phyloP scores from a whole-genome alignment of 2,888 invertebrate genomes.

The Malacosoma neustria region DNA sequence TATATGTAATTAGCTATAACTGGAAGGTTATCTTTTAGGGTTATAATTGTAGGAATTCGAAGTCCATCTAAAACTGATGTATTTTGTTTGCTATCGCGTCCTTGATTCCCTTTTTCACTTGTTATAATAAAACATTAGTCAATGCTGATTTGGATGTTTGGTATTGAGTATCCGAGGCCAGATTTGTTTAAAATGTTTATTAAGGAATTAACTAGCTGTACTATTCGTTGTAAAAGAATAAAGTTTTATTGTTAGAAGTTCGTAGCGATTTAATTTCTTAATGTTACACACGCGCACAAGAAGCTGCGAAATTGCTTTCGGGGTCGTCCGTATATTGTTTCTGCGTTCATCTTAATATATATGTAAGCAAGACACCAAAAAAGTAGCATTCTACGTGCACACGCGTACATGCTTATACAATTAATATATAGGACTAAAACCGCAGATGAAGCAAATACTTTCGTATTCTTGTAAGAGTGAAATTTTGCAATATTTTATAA shows the following conservation, averaged over 20 bases:
- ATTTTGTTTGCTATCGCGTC: neutral
- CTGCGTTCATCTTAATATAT: constrained; percentile 23
- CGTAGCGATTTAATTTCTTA: constrained; percentile 26
- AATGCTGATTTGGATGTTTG: no score
- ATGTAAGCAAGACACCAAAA: constrained; percentile 67
- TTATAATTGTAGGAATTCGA: constrained; percentile 45
- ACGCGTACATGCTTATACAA: constrained; percentile 10
- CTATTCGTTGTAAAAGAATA: constrained; percentile 24
- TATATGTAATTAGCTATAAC: constrained; percentile 67
- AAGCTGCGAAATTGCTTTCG: constrained; percentile 43
- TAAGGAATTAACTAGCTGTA: constrained; percentile 30
- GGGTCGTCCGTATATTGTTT: constrained; percentile 37
- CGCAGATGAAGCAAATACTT: no score
- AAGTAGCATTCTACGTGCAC: constrained; percentile 45
- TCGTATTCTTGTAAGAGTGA: no score
- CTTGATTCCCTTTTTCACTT: constrained; percentile 16
- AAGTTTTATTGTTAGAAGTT: constrained; percentile 20
- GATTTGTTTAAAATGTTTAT: constrained; percentile 25
- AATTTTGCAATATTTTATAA: no score
- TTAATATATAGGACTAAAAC: neutral
- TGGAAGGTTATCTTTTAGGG: constrained; percentile 50
- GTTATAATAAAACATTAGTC: no score
- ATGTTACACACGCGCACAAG: constrained; percentile 58
- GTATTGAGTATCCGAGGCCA: constrained; percentile 21
- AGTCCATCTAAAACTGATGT: constrained; percentile 36